Evolutionary conservation across 2,888 invertebrate genomes (phyloP), one percentile per base, ranked within the genome.

Genomic region (Cepaea hortensis): DNA sequence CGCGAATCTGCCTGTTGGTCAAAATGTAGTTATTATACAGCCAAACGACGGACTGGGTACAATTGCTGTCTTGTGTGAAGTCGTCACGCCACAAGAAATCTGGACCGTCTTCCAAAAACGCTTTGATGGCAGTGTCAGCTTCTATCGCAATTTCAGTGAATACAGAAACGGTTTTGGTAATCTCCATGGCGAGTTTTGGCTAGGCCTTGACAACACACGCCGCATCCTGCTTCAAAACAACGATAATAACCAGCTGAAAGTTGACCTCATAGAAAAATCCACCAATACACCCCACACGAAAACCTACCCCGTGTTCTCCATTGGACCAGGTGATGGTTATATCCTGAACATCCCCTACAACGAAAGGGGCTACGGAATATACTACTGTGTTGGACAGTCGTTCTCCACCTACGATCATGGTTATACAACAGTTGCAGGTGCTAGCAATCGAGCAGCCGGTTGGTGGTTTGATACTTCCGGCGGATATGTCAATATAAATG

Each of bases 71-170:
- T 20, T 82, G 4, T 82, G 82, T 72, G 50, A 82, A 35, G 82
- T 50, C 9, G 13, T 48, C 13, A 18, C 35, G 5, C 18, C 15
- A 15, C 15, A 46, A 18, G 50, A 70, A 11, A 18, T 18, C 20
- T 82, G 82, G 82, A 82, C 72, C 11, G 82, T 82, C 5, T 82
- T 82, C 72, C 82, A 82, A 70, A 82, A 82, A 23, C 20, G 82
- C 5, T 82, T 72, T 72, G 50, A 82, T 50, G 82, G 82, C 5
- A 72, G 72, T 48, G 72, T 82, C 46, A 72, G 72, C 55, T 82
- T 82, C 50, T 72, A 72, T 23, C 23, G 72, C 46, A 48, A 70
- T 72, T 82, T 48, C 50, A n/a, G 20, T n/a, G 70, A 23, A 9
- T 75, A 75, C 35, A 46, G 35, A 35, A 35, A 75, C 35, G 75